Percentiles rank a stretch among this genome's conserved stretches.
phyloP scores from a whole-genome alignment of 1,140 invertebrate genomes.

The Luehdorfia chinensis region DNA sequence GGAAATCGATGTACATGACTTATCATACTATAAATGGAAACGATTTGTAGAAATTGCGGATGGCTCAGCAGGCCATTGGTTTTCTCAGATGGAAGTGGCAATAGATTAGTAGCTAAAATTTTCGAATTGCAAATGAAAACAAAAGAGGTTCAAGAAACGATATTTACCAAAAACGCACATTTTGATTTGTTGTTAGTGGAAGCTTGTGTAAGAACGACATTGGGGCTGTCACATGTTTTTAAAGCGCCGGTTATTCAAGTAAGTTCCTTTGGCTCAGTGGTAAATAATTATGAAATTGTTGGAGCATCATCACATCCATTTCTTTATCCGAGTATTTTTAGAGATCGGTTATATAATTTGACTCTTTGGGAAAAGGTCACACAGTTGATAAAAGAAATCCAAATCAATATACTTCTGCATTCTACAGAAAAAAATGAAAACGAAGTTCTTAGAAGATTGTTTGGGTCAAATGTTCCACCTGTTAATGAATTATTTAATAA shows the following conservation, averaged over 20 bases:
- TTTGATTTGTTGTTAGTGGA: conserved; percentile 57
- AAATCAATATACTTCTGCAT: neutral
- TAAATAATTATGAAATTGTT: conserved; percentile 32
- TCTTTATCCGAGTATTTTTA: conserved; percentile 56
- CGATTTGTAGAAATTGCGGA: neutral
- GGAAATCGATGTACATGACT: conserved; percentile 18
- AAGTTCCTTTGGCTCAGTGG: conserved; percentile 39
- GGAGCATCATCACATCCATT: conserved; percentile 71
- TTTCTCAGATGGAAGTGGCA: neutral
- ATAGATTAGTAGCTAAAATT: conserved; percentile 18
- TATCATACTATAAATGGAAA: conserved; percentile 11
- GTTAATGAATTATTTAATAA: conserved; percentile 66
- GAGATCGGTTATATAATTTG: conserved; percentile 34
- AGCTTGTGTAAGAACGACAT: conserved; percentile 23
- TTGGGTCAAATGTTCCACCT: conserved; percentile 55
- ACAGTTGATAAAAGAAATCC: conserved; percentile 30
- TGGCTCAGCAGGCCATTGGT: neutral
- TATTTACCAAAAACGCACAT: conserved; percentile 31
- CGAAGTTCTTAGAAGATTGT: conserved; percentile 34
- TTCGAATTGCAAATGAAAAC: conserved; percentile 39
- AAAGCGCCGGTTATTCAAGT: conserved; percentile 61
- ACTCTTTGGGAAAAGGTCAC: conserved; percentile 44
- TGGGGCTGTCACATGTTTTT: conserved; percentile 52
- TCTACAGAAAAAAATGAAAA: conserved; percentile 13
- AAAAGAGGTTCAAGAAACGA: conserved; percentile 37